Conservation (phyloP, 2,113 vertebrate species). For the Nycticorax nycticorax region DNA sequence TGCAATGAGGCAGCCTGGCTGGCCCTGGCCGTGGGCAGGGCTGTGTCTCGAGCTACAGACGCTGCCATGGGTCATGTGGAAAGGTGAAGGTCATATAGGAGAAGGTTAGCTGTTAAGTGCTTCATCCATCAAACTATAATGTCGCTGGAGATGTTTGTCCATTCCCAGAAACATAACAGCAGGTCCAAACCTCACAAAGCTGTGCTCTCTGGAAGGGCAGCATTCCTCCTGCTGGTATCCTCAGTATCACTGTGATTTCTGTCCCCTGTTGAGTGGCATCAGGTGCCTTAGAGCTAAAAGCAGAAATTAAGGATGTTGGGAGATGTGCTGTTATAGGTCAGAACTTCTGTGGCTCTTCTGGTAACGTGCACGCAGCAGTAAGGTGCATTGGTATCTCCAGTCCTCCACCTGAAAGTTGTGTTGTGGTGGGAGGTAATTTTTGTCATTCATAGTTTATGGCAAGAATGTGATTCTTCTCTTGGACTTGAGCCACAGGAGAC, state of each 20-base stretch:
- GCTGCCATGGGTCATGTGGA: background rate
- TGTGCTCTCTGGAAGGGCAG: background rate
- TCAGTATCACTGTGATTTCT: background rate
- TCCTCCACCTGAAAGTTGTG: background rate
- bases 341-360: background rate
- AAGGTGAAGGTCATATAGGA: background rate
- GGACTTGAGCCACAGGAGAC: background rate
- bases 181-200: background rate
- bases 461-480: background rate
- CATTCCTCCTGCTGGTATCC: background rate
- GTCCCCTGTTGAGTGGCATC: background rate
- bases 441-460: background rate
- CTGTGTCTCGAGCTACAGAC: background rate
- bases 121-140: background rate
- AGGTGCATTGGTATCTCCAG: background rate
- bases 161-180: background rate
- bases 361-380: accelerated
- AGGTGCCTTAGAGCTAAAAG: background rate
- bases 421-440: background rate
- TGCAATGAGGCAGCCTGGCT: too few species aligned
- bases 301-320: background rate
- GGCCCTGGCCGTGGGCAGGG: background rate
- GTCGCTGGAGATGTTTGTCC: background rate
- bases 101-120: background rate
- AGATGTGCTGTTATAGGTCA: background rate